Percentiles rank a stretch among this genome's conserved stretches.
phyloP scores from a whole-genome alignment of 2,113 vertebrate species.

The Ictalurus furcatus region DNA sequence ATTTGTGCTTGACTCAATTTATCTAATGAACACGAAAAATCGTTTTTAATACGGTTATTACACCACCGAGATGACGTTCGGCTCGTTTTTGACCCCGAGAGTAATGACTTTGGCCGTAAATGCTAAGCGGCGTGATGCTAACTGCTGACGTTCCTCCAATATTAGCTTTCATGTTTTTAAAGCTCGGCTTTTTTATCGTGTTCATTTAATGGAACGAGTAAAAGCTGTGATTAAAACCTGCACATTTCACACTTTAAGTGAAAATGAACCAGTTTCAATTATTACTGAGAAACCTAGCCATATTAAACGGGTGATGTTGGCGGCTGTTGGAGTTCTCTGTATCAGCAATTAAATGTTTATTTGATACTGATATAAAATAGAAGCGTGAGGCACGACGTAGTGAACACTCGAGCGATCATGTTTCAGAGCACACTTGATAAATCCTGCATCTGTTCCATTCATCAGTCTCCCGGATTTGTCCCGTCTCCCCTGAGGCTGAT shows the following conservation, averaged over 20 bases:
- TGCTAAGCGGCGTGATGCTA: slow-evolving; percentile 8
- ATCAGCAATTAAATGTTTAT: background rate
- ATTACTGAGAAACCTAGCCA: background rate
- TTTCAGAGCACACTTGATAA: slow-evolving; percentile 39
- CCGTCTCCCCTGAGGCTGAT: slow-evolving; percentile 30
- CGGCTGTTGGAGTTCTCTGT: background rate
- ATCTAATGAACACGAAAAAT: slow-evolving; percentile 31
- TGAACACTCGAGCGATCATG: background rate
- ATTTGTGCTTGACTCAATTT: slow-evolving; percentile 29
- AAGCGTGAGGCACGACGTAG: background rate
- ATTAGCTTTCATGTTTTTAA: slow-evolving; percentile 26
- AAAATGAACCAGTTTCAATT: background rate
- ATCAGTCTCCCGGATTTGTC: slow-evolving; percentile 14
- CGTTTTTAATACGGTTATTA: slow-evolving; percentile 30
- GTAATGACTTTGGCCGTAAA: slow-evolving; percentile 30
- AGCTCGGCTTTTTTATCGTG: background rate
- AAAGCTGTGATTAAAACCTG: slow-evolving; percentile 19
- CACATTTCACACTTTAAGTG: background rate
- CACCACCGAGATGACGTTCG: slow-evolving; percentile 3
- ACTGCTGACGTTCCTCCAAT: slow-evolving; percentile 19
- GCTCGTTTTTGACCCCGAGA: slow-evolving; percentile 4
- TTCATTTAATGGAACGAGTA: background rate
- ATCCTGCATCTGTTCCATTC: slow-evolving; percentile 51
- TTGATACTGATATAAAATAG: background rate
- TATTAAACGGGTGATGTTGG: background rate